Conservation (phyloP, 2,797 vertebrate species). For the Spea hammondii region DNA sequence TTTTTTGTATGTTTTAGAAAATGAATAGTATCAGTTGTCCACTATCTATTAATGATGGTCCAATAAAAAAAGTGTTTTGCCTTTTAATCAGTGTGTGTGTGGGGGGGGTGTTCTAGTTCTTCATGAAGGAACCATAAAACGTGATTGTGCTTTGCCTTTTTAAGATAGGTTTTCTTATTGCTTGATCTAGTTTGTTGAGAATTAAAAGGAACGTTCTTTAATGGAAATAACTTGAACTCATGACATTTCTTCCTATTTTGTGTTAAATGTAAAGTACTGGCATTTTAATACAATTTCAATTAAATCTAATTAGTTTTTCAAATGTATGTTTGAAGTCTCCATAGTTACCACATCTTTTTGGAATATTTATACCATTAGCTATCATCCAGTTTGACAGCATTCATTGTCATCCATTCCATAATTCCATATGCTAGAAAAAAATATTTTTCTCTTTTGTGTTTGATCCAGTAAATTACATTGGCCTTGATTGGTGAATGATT, state of each 20-base stretch:
- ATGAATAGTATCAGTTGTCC: no score
- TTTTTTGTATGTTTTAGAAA: no score
- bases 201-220: not conserved
- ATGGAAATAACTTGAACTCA: not conserved
- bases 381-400: not conserved
- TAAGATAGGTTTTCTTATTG: not conserved
- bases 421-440: not conserved
- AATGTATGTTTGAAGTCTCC: not conserved
- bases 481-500: conserved; percentile 1
- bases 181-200: not conserved
- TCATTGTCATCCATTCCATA: not conserved
- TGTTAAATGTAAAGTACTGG: not conserved
- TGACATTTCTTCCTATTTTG: not conserved
- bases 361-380: not conserved
- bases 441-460: not conserved
- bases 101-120: not conserved
- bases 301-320: conserved; percentile 2
- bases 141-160: no score
- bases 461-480: conserved; percentile 1
- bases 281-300: not conserved
- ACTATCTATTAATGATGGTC: no score
- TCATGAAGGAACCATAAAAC: not conserved
- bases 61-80: no score
- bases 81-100: no score
- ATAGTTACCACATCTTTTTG: conserved; percentile 26